Conservation (phyloP, 2,797 vertebrate genomes). For the Rhinatrema bivittatum region DNA sequence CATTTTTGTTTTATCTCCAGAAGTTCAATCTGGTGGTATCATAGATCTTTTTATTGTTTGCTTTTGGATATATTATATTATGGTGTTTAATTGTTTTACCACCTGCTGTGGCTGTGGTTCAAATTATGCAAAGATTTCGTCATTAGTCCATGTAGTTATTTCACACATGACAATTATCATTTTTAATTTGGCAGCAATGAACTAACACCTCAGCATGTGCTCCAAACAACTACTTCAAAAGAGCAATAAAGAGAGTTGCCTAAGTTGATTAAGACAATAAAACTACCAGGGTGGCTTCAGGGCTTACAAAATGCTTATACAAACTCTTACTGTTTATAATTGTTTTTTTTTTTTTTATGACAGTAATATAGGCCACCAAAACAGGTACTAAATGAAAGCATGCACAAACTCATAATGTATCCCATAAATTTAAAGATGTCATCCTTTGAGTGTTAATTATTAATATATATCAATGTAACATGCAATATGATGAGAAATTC, state of each 20-base stretch:
- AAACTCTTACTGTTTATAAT: slow-evolving; percentile 43
- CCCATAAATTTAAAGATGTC: slow-evolving; percentile 52
- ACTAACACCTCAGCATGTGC: slow-evolving; percentile 57
- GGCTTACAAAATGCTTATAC: slow-evolving; percentile 57
- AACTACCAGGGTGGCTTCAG: slow-evolving; percentile 53
- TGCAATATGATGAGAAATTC: slow-evolving; percentile 16
- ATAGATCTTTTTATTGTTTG: not conserved
- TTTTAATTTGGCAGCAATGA: slow-evolving; percentile 66
- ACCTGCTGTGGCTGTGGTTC: slow-evolving; percentile 49
- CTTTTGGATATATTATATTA: slow-evolving; percentile 31
- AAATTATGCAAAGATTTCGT: slow-evolving; percentile 57
- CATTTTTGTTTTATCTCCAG: too few relatives aligned
- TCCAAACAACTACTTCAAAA: slow-evolving; percentile 52
- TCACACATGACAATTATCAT: slow-evolving; percentile 65
- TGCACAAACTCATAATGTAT: slow-evolving; percentile 43
- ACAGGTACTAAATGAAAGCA: slow-evolving; percentile 55
- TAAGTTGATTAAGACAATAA: slow-evolving; percentile 74
- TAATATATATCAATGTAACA: slow-evolving; percentile 45
- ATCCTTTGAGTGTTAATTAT: slow-evolving; percentile 52
- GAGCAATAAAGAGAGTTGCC: slow-evolving; percentile 57
- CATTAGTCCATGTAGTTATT: slow-evolving; percentile 66
- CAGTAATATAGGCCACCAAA: slow-evolving; percentile 47
- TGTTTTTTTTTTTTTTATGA: slow-evolving; percentile 37
- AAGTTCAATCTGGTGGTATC: slow-evolving; percentile 3
- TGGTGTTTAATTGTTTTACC: slow-evolving; percentile 47